A percentile compares a stretch with the other conserved stretches of the same genome.
Conservation (phyloP, 2,888 invertebrate genomes). For the Odontothrips loti region DNA sequence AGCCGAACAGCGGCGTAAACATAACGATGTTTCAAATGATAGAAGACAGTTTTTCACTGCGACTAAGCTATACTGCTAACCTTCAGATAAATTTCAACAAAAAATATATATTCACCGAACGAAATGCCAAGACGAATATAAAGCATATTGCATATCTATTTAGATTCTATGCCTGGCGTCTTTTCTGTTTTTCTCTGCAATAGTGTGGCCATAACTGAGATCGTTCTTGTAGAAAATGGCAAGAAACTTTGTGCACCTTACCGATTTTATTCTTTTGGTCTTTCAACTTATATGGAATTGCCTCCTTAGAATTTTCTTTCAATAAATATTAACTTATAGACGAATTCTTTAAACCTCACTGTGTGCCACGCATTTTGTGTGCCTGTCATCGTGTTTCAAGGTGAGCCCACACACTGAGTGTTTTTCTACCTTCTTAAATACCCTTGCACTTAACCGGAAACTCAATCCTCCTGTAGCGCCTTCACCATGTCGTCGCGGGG, state of each 20-base stretch:
- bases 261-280: neutral
- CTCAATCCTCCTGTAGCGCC: neutral
- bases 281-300: neutral
- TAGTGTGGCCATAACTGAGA: neutral
- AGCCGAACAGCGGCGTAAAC: no score
- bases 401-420: conserved; percentile 18
- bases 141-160: no score
- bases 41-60: no score
- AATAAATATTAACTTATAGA: neutral
- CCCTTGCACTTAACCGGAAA: conserved; percentile 1
- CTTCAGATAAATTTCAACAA: no score
- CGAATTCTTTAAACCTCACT: conserved; percentile 9
- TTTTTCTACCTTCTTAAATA: neutral
- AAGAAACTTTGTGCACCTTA: neutral
- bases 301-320: neutral
- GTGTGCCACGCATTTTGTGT: conserved; percentile 16
- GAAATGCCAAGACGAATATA: no score
- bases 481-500: neutral
- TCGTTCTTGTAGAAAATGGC: no score
- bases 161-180: no score
- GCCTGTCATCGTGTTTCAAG: conserved; percentile 24
- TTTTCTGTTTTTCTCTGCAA: neutral
- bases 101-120: no score
- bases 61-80: no score
- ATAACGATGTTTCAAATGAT: no score